phyloP scores from a whole-genome alignment of 2,797 vertebrate genomes.

The Pipistrellus kuhlii region DNA sequence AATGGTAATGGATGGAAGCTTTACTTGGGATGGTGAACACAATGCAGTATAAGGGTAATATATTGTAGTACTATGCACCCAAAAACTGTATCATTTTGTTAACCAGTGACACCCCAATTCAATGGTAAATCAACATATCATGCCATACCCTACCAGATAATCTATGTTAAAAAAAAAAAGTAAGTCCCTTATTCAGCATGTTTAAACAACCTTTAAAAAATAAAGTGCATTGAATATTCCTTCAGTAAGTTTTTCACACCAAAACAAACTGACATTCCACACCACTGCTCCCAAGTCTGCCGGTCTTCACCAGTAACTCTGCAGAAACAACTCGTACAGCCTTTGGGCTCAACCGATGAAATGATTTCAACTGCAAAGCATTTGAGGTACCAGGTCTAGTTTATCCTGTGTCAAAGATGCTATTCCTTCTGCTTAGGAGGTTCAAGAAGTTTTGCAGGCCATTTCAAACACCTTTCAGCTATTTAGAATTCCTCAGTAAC shows the following conservation, averaged over 20 bases:
- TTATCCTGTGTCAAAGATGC: neutral
- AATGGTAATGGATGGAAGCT: neutral
- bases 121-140: neutral
- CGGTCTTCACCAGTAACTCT: neutral
- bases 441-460: neutral
- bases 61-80: neutral
- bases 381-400: constrained; percentile 73
- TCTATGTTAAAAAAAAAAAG: neutral
- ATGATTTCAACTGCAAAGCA: constrained; percentile 9
- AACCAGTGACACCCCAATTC: neutral
- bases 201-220: constrained; percentile 19
- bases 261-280: neutral
- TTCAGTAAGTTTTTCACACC: neutral
- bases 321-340: neutral
- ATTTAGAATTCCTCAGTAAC: constrained; percentile 25
- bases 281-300: neutral
- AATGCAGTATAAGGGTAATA: neutral
- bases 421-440: neutral
- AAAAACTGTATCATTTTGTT: neutral
- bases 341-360: neutral
- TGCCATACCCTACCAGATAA: neutral
- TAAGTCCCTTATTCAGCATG: neutral
- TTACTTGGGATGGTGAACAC: neutral
- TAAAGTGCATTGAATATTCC: neutral
- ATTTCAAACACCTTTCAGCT: neutral